Base-by-base conservation (phyloP, 1,140 invertebrate species). In the Brachionus manjavacas region DNA sequence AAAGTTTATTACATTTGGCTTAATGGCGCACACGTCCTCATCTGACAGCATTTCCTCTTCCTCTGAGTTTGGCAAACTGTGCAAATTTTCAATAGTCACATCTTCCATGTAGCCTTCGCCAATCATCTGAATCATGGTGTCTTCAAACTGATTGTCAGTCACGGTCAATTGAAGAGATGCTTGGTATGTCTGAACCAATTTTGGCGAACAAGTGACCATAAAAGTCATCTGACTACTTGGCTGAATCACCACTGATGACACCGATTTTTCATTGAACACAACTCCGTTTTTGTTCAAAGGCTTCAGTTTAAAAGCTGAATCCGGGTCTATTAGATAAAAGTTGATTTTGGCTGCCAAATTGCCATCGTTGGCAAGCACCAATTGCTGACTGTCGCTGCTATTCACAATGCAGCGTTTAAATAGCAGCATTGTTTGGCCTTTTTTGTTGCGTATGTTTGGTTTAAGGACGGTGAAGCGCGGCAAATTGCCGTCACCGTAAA, bases 101-200 rank as follows among this genome's bases (percentile, higher is more conserved):
- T 89, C 89, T 85, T 90, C 89, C 64, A 87, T 86, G 80, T 90
- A 90, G n/a, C 89, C 89, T 80, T 89, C 89, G 0, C 89, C 89
- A 7, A 90, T 87, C 31, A 85, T 25, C 46, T 89, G 88, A 14
- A 90, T 86, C 7, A 89, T 85, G 7, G 87, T 87, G 66, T 89
- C 89, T 66, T 90, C 89, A 85, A 89, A 90, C 87, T 89, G 89
- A 85, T 90, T 90, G 85, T 90, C 87, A 25, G 88, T 86, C 8
- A 90, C 89, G 2, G 86, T 86, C 12, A 90, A 60, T 12, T 87
- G 86, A 4, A 90, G 80, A 28, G 88, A 86, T 11, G 86, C 89
- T 85, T 88, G 87, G 11, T 88, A 89, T 55, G 88, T 85, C 78
- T 88, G 87, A 7, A 87, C 84, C 31, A 85, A 41, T 11, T 23